phyloP scores from a whole-genome alignment of 2,888 invertebrate genomes.

The Eristalinus aeneus region DNA sequence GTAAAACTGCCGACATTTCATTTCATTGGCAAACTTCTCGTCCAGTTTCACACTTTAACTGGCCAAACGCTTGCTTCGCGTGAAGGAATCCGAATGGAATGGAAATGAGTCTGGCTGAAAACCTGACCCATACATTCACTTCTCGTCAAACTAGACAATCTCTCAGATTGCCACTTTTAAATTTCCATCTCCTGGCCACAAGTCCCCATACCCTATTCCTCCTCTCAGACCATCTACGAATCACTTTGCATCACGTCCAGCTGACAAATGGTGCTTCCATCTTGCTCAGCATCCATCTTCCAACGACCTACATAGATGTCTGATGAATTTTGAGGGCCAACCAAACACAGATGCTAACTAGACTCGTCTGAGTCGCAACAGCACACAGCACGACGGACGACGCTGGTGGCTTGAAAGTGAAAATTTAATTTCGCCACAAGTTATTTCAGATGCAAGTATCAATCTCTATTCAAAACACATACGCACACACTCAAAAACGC shows the following conservation, averaged over 20 bases:
- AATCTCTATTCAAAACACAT: not conserved
- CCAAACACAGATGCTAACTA: not conserved
- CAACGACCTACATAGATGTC: not conserved
- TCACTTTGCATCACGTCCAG: not conserved
- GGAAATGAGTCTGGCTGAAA: too few species aligned
- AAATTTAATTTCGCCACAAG: not conserved
- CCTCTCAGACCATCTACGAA: not conserved
- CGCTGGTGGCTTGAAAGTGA: not conserved
- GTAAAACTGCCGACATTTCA: too few species aligned
- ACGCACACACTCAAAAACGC: not conserved
- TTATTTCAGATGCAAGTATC: not conserved
- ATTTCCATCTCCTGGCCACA: too few species aligned
- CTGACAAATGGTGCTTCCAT: not conserved
- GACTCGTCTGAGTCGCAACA: not conserved
- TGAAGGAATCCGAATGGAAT: too few species aligned
- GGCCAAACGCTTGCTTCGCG: too few species aligned
- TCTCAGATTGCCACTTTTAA: too few species aligned
- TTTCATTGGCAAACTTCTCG: too few species aligned
- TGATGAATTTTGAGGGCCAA: not conserved
- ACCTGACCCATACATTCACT: too few species aligned
- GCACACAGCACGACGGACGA: not conserved
- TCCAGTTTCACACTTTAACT: too few species aligned
- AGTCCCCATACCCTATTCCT: too few species aligned
- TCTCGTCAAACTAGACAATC: not conserved
- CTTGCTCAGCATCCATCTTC: not conserved